phyloP scores from a whole-genome alignment of 2,888 invertebrate species.

The Timema cristinae region DNA sequence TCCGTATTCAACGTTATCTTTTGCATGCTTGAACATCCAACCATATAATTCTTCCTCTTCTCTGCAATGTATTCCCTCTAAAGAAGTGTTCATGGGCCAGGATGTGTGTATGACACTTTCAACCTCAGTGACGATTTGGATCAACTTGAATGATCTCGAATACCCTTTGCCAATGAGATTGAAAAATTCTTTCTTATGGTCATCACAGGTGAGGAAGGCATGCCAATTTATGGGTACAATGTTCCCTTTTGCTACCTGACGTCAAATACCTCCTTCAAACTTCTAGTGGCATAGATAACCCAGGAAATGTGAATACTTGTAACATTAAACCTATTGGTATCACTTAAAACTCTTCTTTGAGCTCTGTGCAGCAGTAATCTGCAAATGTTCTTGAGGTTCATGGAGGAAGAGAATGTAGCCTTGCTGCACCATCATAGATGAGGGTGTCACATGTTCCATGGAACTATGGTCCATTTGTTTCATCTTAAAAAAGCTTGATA shows the following conservation, averaged over 20 bases:
- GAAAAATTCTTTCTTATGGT: background rate
- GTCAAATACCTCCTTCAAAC: background rate
- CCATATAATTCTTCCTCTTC: conserved; percentile 17
- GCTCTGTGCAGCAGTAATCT: background rate
- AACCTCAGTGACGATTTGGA: background rate
- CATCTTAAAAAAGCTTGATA: no score
- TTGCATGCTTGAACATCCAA: conserved; percentile 13
- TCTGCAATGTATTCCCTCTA: background rate
- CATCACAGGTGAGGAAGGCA: background rate
- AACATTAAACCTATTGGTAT: no score
- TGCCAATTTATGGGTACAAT: background rate
- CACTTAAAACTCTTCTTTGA: background rate
- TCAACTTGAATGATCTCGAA: no score
- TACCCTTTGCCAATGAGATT: background rate
- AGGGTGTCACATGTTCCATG: background rate
- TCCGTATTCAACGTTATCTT: conserved; percentile 12
- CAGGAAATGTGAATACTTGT: background rate
- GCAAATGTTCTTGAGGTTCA: background rate
- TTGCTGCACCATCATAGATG: background rate
- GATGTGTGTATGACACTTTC: background rate
- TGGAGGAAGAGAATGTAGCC: background rate
- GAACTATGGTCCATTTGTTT: no score
- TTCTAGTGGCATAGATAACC: background rate
- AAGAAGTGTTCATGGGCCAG: background rate
- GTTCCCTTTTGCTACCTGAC: background rate